Conservation (phyloP, 2,113 vertebrate species). For the Brachirus orientalis region DNA sequence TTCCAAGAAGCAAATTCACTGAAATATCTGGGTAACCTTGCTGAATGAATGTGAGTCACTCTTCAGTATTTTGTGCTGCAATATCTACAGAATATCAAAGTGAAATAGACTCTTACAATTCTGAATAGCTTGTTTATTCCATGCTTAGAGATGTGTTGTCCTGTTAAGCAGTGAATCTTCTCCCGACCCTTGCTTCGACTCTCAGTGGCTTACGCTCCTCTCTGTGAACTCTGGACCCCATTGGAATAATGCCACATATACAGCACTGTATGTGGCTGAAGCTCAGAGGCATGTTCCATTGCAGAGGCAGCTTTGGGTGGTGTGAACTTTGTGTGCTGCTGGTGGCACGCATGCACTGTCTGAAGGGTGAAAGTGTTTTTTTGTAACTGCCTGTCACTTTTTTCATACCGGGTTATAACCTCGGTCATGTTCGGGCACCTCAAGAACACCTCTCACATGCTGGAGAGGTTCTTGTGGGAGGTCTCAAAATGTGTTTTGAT, state of each 20-base stretch:
- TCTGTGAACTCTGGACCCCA: conserved; percentile 6
- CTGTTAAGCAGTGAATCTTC: conserved; percentile 1
- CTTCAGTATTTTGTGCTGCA: not conserved
- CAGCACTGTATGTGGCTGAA: not conserved
- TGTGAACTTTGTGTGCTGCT: not conserved
- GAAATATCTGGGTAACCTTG: not conserved
- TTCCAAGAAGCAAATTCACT: too few species aligned
- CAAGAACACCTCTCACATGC: conserved; percentile 9
- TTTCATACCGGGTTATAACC: not conserved
- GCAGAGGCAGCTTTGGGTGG: not conserved
- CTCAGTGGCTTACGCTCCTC: conserved; percentile 5
- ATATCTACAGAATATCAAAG: too few species aligned
- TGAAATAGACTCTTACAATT: too few species aligned
- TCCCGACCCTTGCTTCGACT: not conserved
- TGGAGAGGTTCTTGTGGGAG: conserved; percentile 24
- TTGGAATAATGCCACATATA: not conserved
- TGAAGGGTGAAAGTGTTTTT: conserved; percentile 15
- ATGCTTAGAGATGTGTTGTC: not conserved
- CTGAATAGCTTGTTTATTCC: not conserved
- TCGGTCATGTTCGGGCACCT: conserved; percentile 49
- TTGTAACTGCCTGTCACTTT: conserved; percentile 22
- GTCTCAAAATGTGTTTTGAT: conserved; percentile 38
- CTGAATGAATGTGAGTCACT: not conserved
- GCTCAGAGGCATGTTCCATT: not conserved
- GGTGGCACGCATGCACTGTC: conserved; percentile 7